Conservation (phyloP, 2,888 invertebrate species). For the Lingula anatina region DNA sequence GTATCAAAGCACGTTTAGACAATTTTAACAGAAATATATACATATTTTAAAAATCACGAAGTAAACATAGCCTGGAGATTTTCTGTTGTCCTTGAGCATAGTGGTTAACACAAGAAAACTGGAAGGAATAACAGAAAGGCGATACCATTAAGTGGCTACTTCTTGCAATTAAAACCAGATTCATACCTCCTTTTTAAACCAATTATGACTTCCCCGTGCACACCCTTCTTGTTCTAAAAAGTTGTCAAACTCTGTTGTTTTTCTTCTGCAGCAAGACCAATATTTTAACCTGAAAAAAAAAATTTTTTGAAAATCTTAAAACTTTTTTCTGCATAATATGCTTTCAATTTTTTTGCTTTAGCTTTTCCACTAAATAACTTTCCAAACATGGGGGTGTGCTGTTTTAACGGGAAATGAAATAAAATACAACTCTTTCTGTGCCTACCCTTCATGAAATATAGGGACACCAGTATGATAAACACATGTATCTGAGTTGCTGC, state of each 20-base stretch:
- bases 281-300: slow-evolving; percentile 65
- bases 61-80: too few species aligned
- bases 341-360: too few species aligned
- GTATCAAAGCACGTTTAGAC: too few species aligned
- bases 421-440: not conserved
- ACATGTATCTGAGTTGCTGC: slow-evolving; percentile 58
- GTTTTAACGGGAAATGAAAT: not conserved
- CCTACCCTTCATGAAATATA: slow-evolving; percentile 86
- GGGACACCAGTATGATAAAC: slow-evolving; percentile 82
- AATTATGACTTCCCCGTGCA: slow-evolving; percentile 74
- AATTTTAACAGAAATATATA: too few species aligned
- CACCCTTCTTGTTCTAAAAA: slow-evolving; percentile 93
- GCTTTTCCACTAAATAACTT: too few species aligned
- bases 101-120: too few species aligned
- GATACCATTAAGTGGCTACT: too few species aligned
- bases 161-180: too few species aligned
- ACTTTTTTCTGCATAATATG: not conserved
- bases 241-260: slow-evolving; percentile 86
- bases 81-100: too few species aligned
- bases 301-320: not conserved
- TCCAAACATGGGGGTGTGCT: not conserved
- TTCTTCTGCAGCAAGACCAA: slow-evolving; percentile 93
- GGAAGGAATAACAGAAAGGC: too few species aligned
- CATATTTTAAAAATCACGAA: too few species aligned
- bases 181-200: slow-evolving; percentile 67